Base-by-base conservation (phyloP, 2,888 invertebrate species). In the Agrotis segetum region DNA sequence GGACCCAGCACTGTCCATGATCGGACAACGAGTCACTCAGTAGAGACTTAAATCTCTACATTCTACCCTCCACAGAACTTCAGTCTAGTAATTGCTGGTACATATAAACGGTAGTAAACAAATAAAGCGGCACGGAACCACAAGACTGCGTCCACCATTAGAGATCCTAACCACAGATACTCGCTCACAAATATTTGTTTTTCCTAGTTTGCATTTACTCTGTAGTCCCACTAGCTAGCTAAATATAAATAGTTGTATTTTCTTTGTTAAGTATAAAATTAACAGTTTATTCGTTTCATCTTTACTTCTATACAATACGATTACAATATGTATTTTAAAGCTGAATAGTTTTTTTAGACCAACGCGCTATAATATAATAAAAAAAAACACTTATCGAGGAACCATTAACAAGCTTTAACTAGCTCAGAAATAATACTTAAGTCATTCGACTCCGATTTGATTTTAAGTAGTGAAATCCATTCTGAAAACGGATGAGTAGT, bases 141-240 rank as follows among this genome's bases (percentile, higher is more conserved):
- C 82, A 55, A 77, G 80, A 68, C 65, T 64, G 56, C 24, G 71
- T 65, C 64, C 64, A 61, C 83, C 68, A 80, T 83, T 74, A 83
- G 71, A 46, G 40, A 24, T 61, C 70, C 62, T 52, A 62, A 71
- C 73, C 67, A 44, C 65, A 71, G 56, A 79, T 67, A 21, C 58
- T 44, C 61, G 53, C 44, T 53, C 52, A 55, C 65, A 65, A 74
- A 77, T 72, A 69, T 81, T 82, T 68, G 79, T 71, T 75, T 75
- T 75, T 84, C 71, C 71, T 68, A 72, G 78, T 68, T 68, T 64
- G 61, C 47, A 53, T 77, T 77, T 65, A 62, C 77, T 76, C 47
- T 61, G 11, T 19, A 60, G 66, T 61, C n/a, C 16, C 34, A 44
- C 14, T 61, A n/a, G 7, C 0, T 16, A 55, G 24, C 47, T 55